A percentile compares a stretch with the other conserved stretches of the same genome.
Conservation (phyloP, 2,797 vertebrate genomes). For the Lates japonicus region DNA sequence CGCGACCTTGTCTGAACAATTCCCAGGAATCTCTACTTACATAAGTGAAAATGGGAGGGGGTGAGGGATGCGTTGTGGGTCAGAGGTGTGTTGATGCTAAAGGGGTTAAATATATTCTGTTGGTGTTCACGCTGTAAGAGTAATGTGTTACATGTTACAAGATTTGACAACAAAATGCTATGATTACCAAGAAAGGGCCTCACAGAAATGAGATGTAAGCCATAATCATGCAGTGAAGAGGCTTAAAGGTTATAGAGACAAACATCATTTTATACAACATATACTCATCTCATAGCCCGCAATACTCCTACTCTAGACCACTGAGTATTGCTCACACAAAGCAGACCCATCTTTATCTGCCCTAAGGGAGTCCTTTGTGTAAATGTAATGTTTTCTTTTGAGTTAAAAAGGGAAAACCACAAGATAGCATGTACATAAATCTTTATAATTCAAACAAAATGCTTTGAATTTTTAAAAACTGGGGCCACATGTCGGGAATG, state of each 20-base stretch:
- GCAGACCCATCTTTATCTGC: conserved; percentile 63
- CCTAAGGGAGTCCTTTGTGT: conserved; percentile 64
- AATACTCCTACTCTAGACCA: conserved; percentile 40
- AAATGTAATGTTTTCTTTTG: conserved; percentile 65
- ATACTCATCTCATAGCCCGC: conserved; percentile 11
- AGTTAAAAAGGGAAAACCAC: conserved; percentile 62
- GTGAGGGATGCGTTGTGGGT: conserved; percentile 24
- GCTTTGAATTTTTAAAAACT: conserved; percentile 40
- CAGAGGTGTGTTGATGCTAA: conserved; percentile 40
- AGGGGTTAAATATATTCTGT: conserved; percentile 31
- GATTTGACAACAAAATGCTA: conserved; percentile 31
- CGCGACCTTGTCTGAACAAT: conserved; percentile 61
- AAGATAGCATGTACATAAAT: conserved; percentile 60
- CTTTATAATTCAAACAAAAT: conserved; percentile 71
- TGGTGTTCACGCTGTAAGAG: conserved; percentile 15
- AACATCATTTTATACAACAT: conserved; percentile 28
- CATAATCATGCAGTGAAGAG: conserved; percentile 23
- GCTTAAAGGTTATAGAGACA: conserved; percentile 23
- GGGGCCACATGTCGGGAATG: conserved; percentile 50
- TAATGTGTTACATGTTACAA: conserved; percentile 7
- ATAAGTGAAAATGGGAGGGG: conserved; percentile 43
- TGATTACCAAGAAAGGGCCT: neutral
- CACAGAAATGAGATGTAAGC: neutral
- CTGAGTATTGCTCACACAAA: conserved; percentile 62
- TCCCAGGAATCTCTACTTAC: conserved; percentile 69